Conservation (phyloP, 2,888 invertebrate species). For the Cremastinae sp. region DNA sequence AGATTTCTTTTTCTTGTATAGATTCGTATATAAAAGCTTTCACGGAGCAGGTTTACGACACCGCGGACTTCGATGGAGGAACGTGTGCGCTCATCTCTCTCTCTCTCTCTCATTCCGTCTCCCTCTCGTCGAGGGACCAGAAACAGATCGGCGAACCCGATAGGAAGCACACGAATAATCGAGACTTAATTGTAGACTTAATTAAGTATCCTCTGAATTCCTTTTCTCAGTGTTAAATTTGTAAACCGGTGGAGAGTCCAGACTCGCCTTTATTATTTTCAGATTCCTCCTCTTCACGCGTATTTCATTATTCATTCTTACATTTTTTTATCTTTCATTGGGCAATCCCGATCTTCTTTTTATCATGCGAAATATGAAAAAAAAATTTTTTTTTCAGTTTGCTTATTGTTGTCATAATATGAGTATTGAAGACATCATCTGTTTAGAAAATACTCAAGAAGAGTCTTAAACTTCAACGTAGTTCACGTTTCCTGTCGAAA, state of each 20-base stretch:
- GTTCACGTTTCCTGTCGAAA: constrained; percentile 58
- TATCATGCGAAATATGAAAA: too few relatives aligned
- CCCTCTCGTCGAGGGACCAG: constrained; percentile 26
- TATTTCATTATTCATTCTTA: background rate
- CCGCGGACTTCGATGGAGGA: constrained; percentile 31
- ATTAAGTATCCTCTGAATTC: constrained; percentile 64
- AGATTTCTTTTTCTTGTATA: constrained; percentile 29
- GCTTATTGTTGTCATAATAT: too few relatives aligned
- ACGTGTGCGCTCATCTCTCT: constrained; percentile 2
- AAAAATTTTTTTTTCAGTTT: too few relatives aligned
- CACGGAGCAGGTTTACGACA: constrained; percentile 49
- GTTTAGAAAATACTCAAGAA: constrained; percentile 41
- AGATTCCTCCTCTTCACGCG: constrained; percentile 32
- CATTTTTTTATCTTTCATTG: background rate
- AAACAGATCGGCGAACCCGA: constrained; percentile 67
- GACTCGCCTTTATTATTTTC: constrained; percentile 38
- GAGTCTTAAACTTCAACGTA: constrained; percentile 45
- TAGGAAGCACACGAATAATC: constrained; percentile 71
- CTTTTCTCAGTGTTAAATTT: constrained; percentile 39
- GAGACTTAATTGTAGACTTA: constrained; percentile 74
- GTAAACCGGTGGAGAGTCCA: constrained; percentile 42
- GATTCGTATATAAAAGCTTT: constrained; percentile 31
- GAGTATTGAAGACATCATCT: too few relatives aligned
- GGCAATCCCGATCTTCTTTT: too few relatives aligned
- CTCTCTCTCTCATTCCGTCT: too few relatives aligned